Base-by-base conservation (phyloP, 1,140 invertebrate species). In the Nymphalis io region DNA sequence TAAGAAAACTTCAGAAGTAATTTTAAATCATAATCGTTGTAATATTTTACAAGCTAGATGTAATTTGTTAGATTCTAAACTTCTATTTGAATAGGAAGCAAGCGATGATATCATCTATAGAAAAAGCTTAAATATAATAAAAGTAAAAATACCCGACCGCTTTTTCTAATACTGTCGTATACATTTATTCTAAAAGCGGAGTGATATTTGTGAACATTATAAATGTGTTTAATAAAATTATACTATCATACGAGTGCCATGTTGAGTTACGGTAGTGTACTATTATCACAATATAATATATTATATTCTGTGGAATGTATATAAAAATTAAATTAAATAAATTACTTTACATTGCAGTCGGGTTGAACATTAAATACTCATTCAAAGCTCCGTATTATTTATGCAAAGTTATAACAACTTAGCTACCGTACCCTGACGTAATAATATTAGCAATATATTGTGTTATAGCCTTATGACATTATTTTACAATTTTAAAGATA, bases 21-120 rank as follows among this genome's bases (percentile, higher is more conserved):
- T 58, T 20, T 60, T 40, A 63, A 63, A 63, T 59, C 53, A 46
- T 69, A 69, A 62, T 69, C 68, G 68, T 69, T 69, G 68, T 63
- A 57, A 55, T 55, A 55, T 55, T 55, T 55, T 55, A 55, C 51
- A 55, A 55, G 51, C 51, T 55, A 27, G 21, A 55, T 21, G 13
- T 55, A 55, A 55, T 55, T 23, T 55, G 20, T 55, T 55, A 55
- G 23, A 55, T 12, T 33, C 51, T 55, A 55, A 55, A 27, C 11
- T 20, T 55, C 51, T 55, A 55, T 27, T 13, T 55, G 20, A 27
- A 55, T 55, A 55, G 51, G 23, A 55, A 55, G 51, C 51, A 55
- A 27, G 51, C 51, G 21, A 55, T 55, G 51, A 55, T 55, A 55
- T 21, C 20, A 55, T 55, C 51, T 55, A 55, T 55, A 55, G 51